These are phyloP conservation scores for Eupithecia insigniata DNA, from an alignment of 2,888 invertebrate species.

Conservation along the genomic window DNA sequence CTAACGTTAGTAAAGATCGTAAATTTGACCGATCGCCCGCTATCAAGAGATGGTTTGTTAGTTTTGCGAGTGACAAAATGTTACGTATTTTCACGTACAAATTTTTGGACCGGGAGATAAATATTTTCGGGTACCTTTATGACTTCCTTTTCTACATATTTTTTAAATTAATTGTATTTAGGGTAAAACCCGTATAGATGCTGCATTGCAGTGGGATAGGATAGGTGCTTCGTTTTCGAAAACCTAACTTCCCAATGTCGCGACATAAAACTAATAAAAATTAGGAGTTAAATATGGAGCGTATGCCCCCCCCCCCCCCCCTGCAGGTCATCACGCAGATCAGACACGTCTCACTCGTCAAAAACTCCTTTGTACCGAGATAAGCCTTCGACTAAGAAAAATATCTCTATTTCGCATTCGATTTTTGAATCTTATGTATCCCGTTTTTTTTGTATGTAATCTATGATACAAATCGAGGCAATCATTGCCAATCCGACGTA, in stretches of 20 bases:
- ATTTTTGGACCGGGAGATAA: conserved; percentile 20
- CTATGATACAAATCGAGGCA: not conserved
- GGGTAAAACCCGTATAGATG: too few relatives aligned
- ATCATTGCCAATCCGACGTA: not conserved
- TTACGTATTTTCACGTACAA: conserved; percentile 32
- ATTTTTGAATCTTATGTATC: conserved; percentile 47
- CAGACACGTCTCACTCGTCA: conserved; percentile 78
- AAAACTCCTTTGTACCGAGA: conserved; percentile 76
- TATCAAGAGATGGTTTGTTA: conserved; percentile 48
- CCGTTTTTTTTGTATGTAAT: not conserved
- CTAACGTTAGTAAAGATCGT: conserved; percentile 52
- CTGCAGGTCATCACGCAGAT: too few relatives aligned
- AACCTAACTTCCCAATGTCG: too few relatives aligned
- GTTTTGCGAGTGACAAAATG: conserved; percentile 43
- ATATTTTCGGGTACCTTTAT: not conserved
- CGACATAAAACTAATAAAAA: too few relatives aligned
- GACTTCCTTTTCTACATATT: not conserved
- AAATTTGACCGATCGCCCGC: conserved; percentile 59
- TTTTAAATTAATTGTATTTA: too few relatives aligned
- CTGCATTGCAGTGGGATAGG: too few relatives aligned
- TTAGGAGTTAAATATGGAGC: too few relatives aligned
- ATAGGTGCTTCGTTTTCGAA: too few relatives aligned
- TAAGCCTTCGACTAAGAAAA: conserved; percentile 56
- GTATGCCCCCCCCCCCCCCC: too few relatives aligned
- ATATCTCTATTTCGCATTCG: conserved; percentile 49